Evolutionary conservation across 1,140 invertebrate genomes (phyloP).

Genomic region (Drosophila malerkotliana): DNA sequence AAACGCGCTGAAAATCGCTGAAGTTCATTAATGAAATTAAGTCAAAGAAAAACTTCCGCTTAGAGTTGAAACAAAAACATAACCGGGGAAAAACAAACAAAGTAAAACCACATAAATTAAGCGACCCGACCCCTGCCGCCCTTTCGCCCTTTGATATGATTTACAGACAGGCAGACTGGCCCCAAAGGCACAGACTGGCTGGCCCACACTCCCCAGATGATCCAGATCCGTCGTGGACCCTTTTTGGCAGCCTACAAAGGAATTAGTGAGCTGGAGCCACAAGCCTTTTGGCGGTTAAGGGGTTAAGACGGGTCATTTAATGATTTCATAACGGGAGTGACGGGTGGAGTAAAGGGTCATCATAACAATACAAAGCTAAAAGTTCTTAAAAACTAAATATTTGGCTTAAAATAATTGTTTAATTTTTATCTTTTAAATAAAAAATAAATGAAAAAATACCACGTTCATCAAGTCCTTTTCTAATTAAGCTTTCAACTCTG

Average conservation of each 20-base stretch:
- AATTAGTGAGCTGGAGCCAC: conserved; percentile 24
- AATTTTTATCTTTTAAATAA: too few relatives aligned
- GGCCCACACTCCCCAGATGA: conserved; percentile 18
- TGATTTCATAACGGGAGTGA: conserved; percentile 62
- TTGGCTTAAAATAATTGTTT: not conserved
- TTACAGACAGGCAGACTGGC: conserved; percentile 46
- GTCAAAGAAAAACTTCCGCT: conserved; percentile 52
- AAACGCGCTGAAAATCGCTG: conserved; percentile 25
- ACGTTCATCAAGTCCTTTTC: not conserved
- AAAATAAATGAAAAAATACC: not conserved
- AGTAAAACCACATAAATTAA: conserved; percentile 75
- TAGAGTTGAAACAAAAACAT: conserved; percentile 30
- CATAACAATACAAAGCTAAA: conserved; percentile 7
- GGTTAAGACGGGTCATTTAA: conserved; percentile 47
- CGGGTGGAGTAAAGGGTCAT: not conserved
- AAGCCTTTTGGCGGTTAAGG: conserved; percentile 19
- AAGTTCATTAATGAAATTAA: conserved; percentile 75
- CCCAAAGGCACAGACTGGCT: conserved; percentile 41
- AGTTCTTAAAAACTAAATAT: not conserved
- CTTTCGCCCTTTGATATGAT: conserved; percentile 58
- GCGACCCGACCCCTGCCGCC: conserved; percentile 36
- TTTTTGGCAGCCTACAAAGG: conserved; percentile 21
- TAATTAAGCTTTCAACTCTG: conserved; percentile 61
- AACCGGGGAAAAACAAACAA: conserved; percentile 38
- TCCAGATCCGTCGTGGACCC: conserved; percentile 1